Percentiles rank a stretch among this genome's conserved stretches.
phyloP scores from a whole-genome alignment of 2,888 invertebrate genomes.

The Parnassius glacialis region DNA sequence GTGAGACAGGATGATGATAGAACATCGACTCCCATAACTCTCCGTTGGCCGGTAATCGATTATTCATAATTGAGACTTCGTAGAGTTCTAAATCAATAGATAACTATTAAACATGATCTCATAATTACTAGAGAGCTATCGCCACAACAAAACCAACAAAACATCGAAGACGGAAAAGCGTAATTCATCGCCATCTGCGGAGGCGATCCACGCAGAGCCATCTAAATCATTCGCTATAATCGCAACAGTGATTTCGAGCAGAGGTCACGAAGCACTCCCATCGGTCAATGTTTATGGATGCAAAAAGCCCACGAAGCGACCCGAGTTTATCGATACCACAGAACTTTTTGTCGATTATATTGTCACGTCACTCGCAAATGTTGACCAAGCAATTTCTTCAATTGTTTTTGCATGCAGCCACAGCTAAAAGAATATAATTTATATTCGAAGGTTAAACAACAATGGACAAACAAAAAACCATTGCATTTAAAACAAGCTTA shows the following conservation, averaged over 20 bases:
- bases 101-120: slow-evolving; percentile 74
- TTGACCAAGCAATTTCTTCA: slow-evolving; percentile 40
- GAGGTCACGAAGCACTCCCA: slow-evolving; percentile 71
- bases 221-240: slow-evolving; percentile 73
- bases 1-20: slow-evolving; percentile 55
- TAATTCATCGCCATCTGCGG: slow-evolving; percentile 73
- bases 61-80: slow-evolving; percentile 73
- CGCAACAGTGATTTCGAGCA: slow-evolving; percentile 69
- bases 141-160: slow-evolving; percentile 69
- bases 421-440: slow-evolving; percentile 20
- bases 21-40: slow-evolving; percentile 62
- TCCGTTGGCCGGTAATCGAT: slow-evolving; percentile 62
- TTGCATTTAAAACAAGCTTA: slow-evolving; percentile 36
- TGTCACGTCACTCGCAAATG: slow-evolving; percentile 50
- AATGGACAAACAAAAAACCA: slow-evolving; percentile 44
- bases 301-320: slow-evolving; percentile 53
- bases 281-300: slow-evolving; percentile 63
- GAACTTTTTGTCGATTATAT: slow-evolving; percentile 56
- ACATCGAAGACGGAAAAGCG: slow-evolving; percentile 67
- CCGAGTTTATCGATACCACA: slow-evolving; percentile 49
- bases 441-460: slow-evolving; percentile 10
- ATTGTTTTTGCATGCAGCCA: slow-evolving; percentile 41
- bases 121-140: slow-evolving; percentile 67
- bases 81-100: slow-evolving; percentile 72
- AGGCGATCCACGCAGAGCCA: slow-evolving; percentile 65